Conservation (phyloP, 2,888 invertebrate species). For the Tetragnatha montana region DNA sequence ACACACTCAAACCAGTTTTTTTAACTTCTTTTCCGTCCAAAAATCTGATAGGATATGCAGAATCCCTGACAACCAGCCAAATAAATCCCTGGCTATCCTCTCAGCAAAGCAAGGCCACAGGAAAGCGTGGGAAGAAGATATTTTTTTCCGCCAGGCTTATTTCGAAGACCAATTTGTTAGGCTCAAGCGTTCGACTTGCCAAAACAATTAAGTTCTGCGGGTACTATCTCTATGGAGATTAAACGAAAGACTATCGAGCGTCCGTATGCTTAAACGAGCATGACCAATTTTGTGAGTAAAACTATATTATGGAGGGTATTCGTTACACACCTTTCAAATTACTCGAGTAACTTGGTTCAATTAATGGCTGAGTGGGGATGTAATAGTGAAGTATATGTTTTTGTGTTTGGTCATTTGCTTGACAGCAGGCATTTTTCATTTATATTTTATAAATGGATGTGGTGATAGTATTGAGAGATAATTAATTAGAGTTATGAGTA, state of each 20-base stretch:
- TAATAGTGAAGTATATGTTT: too few species aligned
- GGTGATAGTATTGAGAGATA: too few species aligned
- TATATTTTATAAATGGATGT: too few species aligned
- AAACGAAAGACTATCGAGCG: not conserved
- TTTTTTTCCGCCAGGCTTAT: constrained; percentile 8
- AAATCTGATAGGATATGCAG: not conserved
- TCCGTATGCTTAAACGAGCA: not conserved
- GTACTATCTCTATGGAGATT: not conserved
- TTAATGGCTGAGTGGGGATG: too few species aligned
- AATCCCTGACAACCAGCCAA: constrained; percentile 12
- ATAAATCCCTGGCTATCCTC: constrained; percentile 38
- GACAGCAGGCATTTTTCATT: too few species aligned
- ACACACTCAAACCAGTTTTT: constrained; percentile 24
- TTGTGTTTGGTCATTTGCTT: too few species aligned
- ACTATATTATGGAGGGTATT: not conserved
- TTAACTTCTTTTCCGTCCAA: not conserved
- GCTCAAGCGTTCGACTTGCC: constrained; percentile 33
- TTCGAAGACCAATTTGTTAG: constrained; percentile 21
- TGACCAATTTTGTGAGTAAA: not conserved
- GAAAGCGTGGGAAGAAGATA: constrained; percentile 56
- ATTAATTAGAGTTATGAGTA: too few species aligned
- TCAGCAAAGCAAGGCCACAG: constrained; percentile 54
- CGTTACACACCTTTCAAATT: not conserved
- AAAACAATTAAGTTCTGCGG: constrained; percentile 22
- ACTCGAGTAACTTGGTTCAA: not conserved